A percentile compares a stretch with the other conserved stretches of the same genome.
These are phyloP conservation scores for Cephus nigrinus DNA, from an alignment of 2,888 invertebrate genomes.

Conservation along the genomic window DNA sequence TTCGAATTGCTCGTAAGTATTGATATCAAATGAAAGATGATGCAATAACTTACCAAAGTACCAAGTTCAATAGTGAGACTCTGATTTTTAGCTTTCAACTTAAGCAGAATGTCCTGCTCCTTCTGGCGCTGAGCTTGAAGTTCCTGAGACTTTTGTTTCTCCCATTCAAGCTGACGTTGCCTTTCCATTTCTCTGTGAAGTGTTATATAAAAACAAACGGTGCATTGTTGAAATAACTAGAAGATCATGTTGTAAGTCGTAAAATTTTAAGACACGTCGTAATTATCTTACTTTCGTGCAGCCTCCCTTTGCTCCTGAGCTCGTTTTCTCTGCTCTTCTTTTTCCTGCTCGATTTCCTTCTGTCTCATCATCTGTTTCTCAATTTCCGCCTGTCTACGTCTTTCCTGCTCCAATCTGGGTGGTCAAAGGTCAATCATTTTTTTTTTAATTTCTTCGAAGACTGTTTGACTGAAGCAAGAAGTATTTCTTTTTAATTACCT, in stretches of 20 bases:
- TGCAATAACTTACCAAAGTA: constrained; percentile 61
- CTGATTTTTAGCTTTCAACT: constrained; percentile 89
- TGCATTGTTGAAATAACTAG: not conserved
- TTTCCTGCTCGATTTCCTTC: constrained; percentile 78
- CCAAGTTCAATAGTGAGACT: constrained; percentile 81
- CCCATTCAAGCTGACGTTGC: constrained; percentile 95
- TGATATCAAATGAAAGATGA: not conserved
- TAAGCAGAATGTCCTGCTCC: constrained; percentile 85
- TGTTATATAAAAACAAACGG: not conserved
- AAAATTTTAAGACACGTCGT: constrained; percentile 38
- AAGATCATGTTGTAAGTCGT: not conserved
- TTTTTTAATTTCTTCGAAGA: not conserved
- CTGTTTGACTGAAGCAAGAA: not conserved
- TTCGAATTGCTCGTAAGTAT: not conserved
- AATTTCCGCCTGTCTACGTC: constrained; percentile 89
- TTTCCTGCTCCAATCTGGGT: constrained; percentile 72
- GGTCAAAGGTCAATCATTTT: constrained; percentile 15
- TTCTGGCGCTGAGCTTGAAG: constrained; percentile 87
- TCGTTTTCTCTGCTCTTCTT: constrained; percentile 82
- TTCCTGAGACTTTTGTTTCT: constrained; percentile 88
- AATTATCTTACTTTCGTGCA: constrained; percentile 75
- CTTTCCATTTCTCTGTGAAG: constrained; percentile 86
- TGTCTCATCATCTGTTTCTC: constrained; percentile 84
- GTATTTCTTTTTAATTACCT: constrained; percentile 72
- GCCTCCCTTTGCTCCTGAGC: constrained; percentile 84